These are phyloP conservation scores for Diachasma alloeum DNA, from an alignment of 1,140 invertebrate genomes.

Conservation along the genomic window DNA sequence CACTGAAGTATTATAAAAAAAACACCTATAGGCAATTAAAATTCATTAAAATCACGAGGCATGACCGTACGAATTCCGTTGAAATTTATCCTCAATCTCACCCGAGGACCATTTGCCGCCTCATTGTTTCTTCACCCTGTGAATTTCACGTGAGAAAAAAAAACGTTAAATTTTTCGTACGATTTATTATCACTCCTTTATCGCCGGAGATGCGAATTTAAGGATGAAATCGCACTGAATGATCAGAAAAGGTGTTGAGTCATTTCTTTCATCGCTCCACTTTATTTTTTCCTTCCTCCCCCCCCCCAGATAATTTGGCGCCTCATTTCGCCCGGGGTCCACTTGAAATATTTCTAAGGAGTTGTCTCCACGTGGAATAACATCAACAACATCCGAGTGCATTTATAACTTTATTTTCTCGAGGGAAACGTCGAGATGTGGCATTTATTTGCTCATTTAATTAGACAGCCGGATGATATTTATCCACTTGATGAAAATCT, in stretches of 20 bases:
- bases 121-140: neutral
- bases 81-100: neutral
- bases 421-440: constrained; percentile 20
- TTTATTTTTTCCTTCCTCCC: neutral
- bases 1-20: neutral
- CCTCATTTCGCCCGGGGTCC: neutral
- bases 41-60: neutral
- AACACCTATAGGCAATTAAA: neutral
- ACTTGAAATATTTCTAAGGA: constrained; percentile 32
- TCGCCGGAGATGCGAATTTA: constrained; percentile 22
- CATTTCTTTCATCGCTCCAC: constrained; percentile 23
- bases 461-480: constrained; percentile 36
- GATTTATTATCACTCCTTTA: constrained; percentile 2
- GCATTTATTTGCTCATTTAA: constrained; percentile 41
- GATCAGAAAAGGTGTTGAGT: constrained; percentile 30
- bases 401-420: constrained; percentile 3
- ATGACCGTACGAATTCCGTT: neutral
- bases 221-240: constrained; percentile 22
- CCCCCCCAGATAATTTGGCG: neutral
- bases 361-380: constrained; percentile 19
- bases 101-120: neutral
- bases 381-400: constrained; percentile 19
- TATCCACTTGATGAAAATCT: constrained; percentile 23
- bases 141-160: neutral
- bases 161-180: neutral